Conservation (phyloP, 2,113 vertebrate genomes). For the Callorhinus ursinus region DNA sequence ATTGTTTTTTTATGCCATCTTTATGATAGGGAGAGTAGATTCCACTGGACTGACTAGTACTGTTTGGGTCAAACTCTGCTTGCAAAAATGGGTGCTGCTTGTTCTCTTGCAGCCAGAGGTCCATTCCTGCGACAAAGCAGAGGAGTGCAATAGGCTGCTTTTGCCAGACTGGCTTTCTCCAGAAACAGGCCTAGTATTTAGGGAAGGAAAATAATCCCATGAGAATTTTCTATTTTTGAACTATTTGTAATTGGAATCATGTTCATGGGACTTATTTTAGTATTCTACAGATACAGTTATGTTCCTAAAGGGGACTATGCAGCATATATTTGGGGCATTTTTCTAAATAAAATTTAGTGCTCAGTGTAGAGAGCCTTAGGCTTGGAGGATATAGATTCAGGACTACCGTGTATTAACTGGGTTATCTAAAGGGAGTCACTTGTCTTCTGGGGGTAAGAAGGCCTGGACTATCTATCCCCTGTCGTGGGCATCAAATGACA, state of each 20-base stretch:
- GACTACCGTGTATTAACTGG: not conserved
- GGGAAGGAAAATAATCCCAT: not conserved
- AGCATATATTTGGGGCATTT: not conserved
- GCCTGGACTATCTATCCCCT: not conserved
- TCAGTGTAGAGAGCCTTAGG: not conserved
- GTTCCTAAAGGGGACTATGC: not conserved
- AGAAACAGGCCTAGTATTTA: not conserved
- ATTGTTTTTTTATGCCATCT: not conserved
- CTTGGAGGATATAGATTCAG: not conserved
- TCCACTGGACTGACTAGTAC: not conserved
- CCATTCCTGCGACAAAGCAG: not conserved
- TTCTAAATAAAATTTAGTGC: conserved; percentile 4
- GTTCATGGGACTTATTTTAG: conserved; percentile 17
- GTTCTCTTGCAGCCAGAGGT: not conserved
- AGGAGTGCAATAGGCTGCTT: not conserved
- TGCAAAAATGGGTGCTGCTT: not conserved
- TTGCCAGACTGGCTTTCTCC: not conserved
- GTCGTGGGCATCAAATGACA: not conserved
- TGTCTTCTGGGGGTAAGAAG: not conserved
- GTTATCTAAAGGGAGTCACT: not conserved
- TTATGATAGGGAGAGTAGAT: not conserved
- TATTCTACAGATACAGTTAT: not conserved
- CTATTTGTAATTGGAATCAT: not conserved
- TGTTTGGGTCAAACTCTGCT: not conserved
- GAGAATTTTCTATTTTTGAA: conserved; percentile 34